Percentiles rank a stretch among this genome's conserved stretches.
Conservation (phyloP, 2,888 invertebrate species). For the Melangyna quadrimaculata region DNA sequence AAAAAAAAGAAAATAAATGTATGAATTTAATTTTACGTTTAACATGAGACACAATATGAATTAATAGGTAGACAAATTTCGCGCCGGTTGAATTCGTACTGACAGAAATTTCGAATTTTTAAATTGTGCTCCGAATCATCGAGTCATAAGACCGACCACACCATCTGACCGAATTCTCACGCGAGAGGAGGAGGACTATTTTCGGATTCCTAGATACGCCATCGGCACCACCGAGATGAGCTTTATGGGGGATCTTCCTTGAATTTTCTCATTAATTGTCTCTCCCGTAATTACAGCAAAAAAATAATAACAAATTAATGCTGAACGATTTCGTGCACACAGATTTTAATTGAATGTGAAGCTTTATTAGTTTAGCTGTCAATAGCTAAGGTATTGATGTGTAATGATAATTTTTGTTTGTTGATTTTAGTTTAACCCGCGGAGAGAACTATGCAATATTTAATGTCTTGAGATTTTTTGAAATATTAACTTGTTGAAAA, state of each 20-base stretch:
- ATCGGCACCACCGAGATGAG: no score
- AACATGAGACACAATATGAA: slow-evolving; percentile 27
- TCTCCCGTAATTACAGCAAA: not conserved
- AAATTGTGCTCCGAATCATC: slow-evolving; percentile 44
- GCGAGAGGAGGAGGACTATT: slow-evolving; percentile 58
- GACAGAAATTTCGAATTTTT: slow-evolving; percentile 49
- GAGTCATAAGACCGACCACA: slow-evolving; percentile 22
- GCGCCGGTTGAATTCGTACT: slow-evolving; percentile 69
- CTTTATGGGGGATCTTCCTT: slow-evolving; percentile 13
- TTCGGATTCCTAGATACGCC: slow-evolving; percentile 55
- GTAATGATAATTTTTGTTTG: slow-evolving; percentile 23
- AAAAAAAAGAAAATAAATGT: not conserved
- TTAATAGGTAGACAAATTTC: slow-evolving; percentile 48
- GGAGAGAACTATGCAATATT: slow-evolving; percentile 12
- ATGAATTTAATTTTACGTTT: slow-evolving; percentile 48
- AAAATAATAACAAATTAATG: not conserved
- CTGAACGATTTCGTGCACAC: not conserved
- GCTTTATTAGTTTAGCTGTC: slow-evolving; percentile 24
- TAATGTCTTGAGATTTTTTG: slow-evolving; percentile 1
- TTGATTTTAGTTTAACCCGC: slow-evolving; percentile 30
- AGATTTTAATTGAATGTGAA: slow-evolving; percentile 27
- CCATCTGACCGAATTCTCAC: slow-evolving; percentile 36
- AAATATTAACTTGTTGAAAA: slow-evolving; percentile 6
- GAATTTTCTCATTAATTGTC: slow-evolving; percentile 7
- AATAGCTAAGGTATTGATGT: slow-evolving; percentile 35